Evolutionary conservation across 2,888 invertebrate species (phyloP), one percentile per base, ranked within the genome.

Genomic region (Metopia argyrocephala): DNA sequence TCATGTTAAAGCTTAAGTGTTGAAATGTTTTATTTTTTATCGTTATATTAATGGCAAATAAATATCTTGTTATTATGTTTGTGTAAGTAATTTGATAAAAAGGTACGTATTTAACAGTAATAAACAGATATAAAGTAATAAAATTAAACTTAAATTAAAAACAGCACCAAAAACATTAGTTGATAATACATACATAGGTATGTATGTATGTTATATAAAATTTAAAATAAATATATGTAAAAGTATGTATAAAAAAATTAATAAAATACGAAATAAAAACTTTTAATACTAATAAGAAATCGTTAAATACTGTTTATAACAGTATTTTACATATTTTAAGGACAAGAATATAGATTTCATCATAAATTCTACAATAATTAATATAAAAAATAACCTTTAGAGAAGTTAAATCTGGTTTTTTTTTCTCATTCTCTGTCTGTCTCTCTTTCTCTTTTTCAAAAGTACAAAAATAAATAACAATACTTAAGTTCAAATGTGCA

Each of bases 381-480:
- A 54, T 61, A 48, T 45, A 38, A 45, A 66, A 62, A 52, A 68
- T 25, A 48, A 50, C 62, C 57, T 62, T 68, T 68, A 71, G 61
- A 45, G 66, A 76, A 79, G 66, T 73, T 64, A 23, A 56, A 25
- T 62, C 66, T n/a, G n/a, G n/a, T n/a, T n/a, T n/a, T n/a, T n/a
- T n/a, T n/a, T n/a, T n/a, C n/a, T n/a, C n/a, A n/a, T 38, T 38
- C 9, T 12, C 38, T 38, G 50, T 61, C 2, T 45, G 27, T 75
- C 68, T 62, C 27, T 21, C 48, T 66, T 66, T 62, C 38, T 23
- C 45, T 70, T 66, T 80, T 56, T 62, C n/a, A n/a, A n/a, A 68
- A 81, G 78, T 81, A 81, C 70, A 81, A 81, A 81, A 81, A 81
- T 81, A 81, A 81, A 74, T 81, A 81, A 81, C 81, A 81, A 81